These are phyloP conservation scores for Lamprotornis superbus DNA, from an alignment of 2,113 vertebrate genomes.

Conservation along the genomic window DNA sequence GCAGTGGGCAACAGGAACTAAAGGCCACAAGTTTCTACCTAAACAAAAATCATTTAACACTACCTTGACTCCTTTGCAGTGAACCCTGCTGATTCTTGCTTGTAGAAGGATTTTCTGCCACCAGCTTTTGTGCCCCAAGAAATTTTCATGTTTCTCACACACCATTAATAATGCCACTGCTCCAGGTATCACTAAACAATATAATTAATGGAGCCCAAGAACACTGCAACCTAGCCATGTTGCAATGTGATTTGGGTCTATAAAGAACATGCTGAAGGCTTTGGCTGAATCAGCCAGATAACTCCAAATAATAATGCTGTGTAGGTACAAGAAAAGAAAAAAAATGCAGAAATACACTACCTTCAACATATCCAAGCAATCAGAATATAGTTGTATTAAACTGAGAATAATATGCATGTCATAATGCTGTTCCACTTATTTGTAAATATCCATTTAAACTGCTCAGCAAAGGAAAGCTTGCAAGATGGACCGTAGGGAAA, in stretches of 20 bases:
- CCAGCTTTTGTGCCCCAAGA: background rate
- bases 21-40: background rate
- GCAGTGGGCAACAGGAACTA: background rate
- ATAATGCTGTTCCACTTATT: background rate
- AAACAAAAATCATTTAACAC: background rate
- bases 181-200: constrained; percentile 25
- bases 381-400: constrained; percentile 6
- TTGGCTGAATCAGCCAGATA: background rate
- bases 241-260: background rate
- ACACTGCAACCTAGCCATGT: background rate
- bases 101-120: background rate
- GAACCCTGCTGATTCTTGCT: background rate
- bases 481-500: background rate
- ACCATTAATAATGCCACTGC: constrained; percentile 12
- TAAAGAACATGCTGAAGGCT: background rate
- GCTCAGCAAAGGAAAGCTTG: background rate
- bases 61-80: background rate
- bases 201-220: constrained; percentile 20
- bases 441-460: constrained; percentile 43
- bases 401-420: background rate
- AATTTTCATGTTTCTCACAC: constrained; percentile 40
- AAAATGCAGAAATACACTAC: background rate
- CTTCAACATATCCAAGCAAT: background rate
- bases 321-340: background rate
- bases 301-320: background rate